Percentiles rank a stretch among this genome's conserved stretches.
Evolutionary conservation across 2,113 vertebrate species (phyloP).

Genomic region (Podarcis muralis): DNA sequence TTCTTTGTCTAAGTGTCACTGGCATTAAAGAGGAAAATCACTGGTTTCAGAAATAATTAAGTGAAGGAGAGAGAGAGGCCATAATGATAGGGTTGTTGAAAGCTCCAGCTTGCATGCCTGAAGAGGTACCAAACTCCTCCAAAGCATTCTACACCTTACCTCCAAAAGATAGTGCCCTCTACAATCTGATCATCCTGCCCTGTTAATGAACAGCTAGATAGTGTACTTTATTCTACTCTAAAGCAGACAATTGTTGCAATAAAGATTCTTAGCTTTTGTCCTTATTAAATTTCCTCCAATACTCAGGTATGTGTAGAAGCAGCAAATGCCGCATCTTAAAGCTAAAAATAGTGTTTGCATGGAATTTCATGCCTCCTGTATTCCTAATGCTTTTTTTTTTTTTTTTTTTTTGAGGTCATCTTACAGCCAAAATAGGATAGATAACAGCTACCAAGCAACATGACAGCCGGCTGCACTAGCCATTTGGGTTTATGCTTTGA

Average conservation of each 20-base stretch:
- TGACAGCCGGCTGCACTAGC: neutral
- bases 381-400: neutral
- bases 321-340: too few species aligned
- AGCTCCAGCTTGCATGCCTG: neutral
- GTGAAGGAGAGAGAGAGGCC: neutral
- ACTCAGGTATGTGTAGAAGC: neutral
- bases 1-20: conserved; percentile 17
- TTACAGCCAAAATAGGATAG: neutral
- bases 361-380: neutral
- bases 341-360: neutral
- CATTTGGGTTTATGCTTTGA: neutral
- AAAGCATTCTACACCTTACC: neutral
- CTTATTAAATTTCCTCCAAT: neutral
- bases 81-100: conserved; percentile 19
- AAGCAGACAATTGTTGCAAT: neutral
- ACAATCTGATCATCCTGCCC: neutral
- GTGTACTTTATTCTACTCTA: neutral
- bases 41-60: conserved; percentile 18
- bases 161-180: neutral
- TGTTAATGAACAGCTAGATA: neutral
- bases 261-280: neutral
- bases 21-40: neutral
- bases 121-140: neutral
- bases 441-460: neutral
- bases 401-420: too few species aligned